These are phyloP conservation scores for Distichodus sexfasciatus DNA, from an alignment of 2,797 vertebrate species.

Conservation along the genomic window DNA sequence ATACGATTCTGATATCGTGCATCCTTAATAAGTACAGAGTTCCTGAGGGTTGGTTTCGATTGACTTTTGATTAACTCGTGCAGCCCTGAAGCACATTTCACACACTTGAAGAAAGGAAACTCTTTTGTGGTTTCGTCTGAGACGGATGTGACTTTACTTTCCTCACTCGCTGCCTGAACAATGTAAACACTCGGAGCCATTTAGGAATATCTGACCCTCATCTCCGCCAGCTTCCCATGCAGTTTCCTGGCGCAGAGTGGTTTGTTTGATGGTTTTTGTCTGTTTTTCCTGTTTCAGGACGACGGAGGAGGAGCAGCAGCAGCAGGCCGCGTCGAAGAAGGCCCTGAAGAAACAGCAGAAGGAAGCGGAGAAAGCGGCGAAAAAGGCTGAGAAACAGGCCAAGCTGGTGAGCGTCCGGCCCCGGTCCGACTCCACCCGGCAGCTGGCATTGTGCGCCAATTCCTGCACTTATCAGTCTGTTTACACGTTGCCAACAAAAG, in stretches of 20 bases:
- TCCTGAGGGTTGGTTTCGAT: too few species aligned
- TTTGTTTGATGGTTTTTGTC: slow-evolving; percentile 61
- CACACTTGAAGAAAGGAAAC: too few species aligned
- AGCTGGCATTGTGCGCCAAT: slow-evolving; percentile 68
- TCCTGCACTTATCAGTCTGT: slow-evolving; percentile 67
- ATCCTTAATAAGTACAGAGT: too few species aligned
- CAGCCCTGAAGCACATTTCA: too few species aligned
- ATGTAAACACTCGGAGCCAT: not conserved
- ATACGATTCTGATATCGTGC: too few species aligned
- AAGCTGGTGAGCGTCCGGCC: slow-evolving; percentile 69
- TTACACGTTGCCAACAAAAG: slow-evolving; percentile 66
- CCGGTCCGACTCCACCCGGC: slow-evolving; percentile 64
- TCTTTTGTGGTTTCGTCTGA: too few species aligned
- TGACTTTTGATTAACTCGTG: too few species aligned
- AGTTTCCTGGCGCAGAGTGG: too few species aligned
- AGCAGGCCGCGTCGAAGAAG: slow-evolving; percentile 81
- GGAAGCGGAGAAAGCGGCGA: slow-evolving; percentile 81
- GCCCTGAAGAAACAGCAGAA: slow-evolving; percentile 80
- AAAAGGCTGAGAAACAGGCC: slow-evolving; percentile 83
- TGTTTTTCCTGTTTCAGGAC: slow-evolving; percentile 73
- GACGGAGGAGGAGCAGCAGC: slow-evolving; percentile 76
- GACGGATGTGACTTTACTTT: too few species aligned
- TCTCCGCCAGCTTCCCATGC: not conserved
- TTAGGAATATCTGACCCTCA: not conserved
- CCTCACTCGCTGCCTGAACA: slow-evolving; percentile 13